A percentile compares a stretch with the other conserved stretches of the same genome.
Conservation (phyloP, 2,113 vertebrate genomes). For the Podocnemis expansa region DNA sequence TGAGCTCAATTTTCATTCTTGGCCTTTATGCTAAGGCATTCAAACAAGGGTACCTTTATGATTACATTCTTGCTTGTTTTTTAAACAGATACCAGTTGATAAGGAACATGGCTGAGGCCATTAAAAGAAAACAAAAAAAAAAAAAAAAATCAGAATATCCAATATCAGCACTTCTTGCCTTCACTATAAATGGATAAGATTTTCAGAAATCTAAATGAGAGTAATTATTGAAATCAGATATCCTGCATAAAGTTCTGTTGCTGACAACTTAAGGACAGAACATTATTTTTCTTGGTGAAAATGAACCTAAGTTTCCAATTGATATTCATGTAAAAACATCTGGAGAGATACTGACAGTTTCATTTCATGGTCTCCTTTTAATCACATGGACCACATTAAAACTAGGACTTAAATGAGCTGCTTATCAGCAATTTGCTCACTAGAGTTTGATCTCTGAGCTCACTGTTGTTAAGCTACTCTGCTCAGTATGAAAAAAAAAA, state of each 20-base stretch:
- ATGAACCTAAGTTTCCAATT: not conserved
- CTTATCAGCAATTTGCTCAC: no score
- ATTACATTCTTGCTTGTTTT: not conserved
- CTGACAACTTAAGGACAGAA: not conserved
- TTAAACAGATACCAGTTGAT: not conserved
- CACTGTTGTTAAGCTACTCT: not conserved
- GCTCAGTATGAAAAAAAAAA: not conserved
- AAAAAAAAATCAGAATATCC: not conserved
- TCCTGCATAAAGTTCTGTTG: rapidly evolving
- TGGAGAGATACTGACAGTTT: not conserved
- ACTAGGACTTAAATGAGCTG: rapidly evolving
- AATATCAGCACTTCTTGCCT: no score
- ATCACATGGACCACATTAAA: not conserved
- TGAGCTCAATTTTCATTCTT: not conserved
- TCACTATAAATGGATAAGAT: not conserved
- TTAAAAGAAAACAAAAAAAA: rapidly evolving
- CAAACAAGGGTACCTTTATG: not conserved
- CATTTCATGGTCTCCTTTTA: not conserved
- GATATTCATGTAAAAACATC: not conserved
- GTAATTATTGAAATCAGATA: rapidly evolving
- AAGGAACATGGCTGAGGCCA: not conserved
- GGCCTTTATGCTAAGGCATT: not conserved
- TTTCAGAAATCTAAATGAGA: not conserved
- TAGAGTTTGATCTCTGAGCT: not conserved
- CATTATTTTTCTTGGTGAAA: not conserved